Conservation (phyloP, 37 sponge, comb jelly and placozoan species). For the Cliona cf. orientalis region DNA sequence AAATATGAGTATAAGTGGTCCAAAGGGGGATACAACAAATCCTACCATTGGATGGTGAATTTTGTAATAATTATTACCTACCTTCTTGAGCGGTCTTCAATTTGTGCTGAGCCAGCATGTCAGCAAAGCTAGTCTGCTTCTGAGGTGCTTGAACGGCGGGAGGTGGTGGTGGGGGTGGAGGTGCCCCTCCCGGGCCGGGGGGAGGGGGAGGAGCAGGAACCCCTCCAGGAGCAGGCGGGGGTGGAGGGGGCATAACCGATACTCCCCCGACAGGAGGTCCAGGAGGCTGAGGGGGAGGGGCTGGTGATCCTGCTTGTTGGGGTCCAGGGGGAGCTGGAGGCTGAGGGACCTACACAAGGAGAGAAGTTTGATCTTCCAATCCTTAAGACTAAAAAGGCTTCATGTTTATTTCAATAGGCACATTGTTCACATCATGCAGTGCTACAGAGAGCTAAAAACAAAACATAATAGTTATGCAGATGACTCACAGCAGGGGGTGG, state of each 20-base stretch:
- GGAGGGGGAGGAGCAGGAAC: conserved; percentile 65
- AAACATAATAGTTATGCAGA: too few relatives aligned
- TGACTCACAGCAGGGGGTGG: too few relatives aligned
- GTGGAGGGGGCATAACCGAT: conserved; percentile 42
- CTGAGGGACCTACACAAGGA: not conserved
- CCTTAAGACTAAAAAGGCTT: too few relatives aligned
- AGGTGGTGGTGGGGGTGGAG: conserved; percentile 76
- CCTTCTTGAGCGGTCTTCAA: conserved; percentile 30
- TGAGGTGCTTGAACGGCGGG: conserved; percentile 39
- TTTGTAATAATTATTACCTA: not conserved
- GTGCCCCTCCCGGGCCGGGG: conserved; percentile 4
- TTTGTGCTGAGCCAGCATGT: conserved; percentile 51
- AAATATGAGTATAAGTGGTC: not conserved
- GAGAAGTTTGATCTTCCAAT: too few relatives aligned
- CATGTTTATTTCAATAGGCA: too few relatives aligned
- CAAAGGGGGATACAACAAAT: too few relatives aligned
- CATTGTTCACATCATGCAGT: too few relatives aligned
- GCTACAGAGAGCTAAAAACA: too few relatives aligned
- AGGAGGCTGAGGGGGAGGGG: conserved; percentile 29
- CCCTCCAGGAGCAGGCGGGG: conserved; percentile 44
- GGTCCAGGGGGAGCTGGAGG: conserved; percentile 5
- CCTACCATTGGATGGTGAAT: too few relatives aligned
- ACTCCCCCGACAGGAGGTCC: not conserved
- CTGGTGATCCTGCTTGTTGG: too few relatives aligned
- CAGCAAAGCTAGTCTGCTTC: conserved; percentile 19